Evolutionary conservation across 2,113 vertebrate genomes (phyloP), one percentile per base, ranked within the genome.

Genomic region (Alethe diademata): DNA sequence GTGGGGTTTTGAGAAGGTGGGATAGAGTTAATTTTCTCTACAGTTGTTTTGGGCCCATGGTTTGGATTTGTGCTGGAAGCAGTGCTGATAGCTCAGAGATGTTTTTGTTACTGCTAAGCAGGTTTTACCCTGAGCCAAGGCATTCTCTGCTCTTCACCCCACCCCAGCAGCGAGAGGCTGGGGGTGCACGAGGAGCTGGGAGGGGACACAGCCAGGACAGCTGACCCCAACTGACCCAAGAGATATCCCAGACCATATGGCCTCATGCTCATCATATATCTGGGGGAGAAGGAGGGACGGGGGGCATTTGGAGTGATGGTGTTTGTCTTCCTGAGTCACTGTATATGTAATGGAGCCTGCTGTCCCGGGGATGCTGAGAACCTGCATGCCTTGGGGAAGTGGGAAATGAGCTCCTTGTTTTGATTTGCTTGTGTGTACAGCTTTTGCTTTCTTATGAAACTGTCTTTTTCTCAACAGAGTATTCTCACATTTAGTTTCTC

Each of bases 301-400:
- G 6, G 9, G 5, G 6, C 0, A 0, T 45, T 84, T 12, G 28
- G 22, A n/a, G 24, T 29, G 33, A 14, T 38, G 19, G 12, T 17
- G 26, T 50, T 50, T 57, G 26, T 38, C 23, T 64, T 64, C 50
- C 35, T 6, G 10, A 57, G 57, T 57, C 13, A 76, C 48, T 19
- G 19, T 51, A 3, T 11, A 3, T 25, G 15, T 22, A 16, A 11
- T 6, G 36, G 14, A 78, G 16, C 14, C 33, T 78, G 50, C 57
- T 36, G 13, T 19, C 33, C 36, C 35, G 65, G 38, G 19, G 53
- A 25, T 17, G 45, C 53, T 51, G 60, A 89, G 35, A 26, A 51
- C 19, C 19, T 81, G 26, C 54, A 7, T 29, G 36, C 23, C 36
- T 11, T 51, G 28, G 33, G 19, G 6, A 71, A 50, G 26, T 29